Conservation (phyloP, 1,140 invertebrate species). For the Holcopasites calliopsidis region DNA sequence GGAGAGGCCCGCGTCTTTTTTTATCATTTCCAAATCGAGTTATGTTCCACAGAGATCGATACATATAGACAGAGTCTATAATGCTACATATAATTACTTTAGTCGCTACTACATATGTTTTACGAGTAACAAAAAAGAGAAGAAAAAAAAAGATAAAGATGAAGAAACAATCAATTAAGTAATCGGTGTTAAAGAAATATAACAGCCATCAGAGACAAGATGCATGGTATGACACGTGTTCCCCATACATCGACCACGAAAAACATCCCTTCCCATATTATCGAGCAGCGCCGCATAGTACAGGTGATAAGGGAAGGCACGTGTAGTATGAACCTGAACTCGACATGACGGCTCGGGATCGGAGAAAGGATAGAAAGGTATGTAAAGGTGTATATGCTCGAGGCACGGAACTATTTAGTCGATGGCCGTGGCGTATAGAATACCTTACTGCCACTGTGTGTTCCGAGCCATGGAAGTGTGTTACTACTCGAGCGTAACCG, state of each 20-base stretch:
- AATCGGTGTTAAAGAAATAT: too few relatives aligned
- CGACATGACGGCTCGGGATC: conserved; percentile 31
- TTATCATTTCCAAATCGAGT: not conserved
- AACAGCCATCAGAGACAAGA: too few relatives aligned
- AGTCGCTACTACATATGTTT: not conserved
- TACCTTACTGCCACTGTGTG: conserved; percentile 56
- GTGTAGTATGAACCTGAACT: conserved; percentile 58
- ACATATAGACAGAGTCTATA: not conserved
- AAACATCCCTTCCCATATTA: not conserved
- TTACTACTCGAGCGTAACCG: conserved; percentile 64
- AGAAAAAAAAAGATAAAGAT: too few relatives aligned
- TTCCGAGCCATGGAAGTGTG: conserved; percentile 54
- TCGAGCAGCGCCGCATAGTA: not conserved
- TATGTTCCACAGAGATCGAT: not conserved
- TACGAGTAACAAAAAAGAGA: too few relatives aligned
- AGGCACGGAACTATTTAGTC: conserved; percentile 51
- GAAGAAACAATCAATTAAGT: too few relatives aligned
- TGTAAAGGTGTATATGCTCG: conserved; percentile 17
- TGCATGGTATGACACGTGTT: not conserved
- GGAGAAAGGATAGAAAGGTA: conserved; percentile 41
- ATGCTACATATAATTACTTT: not conserved
- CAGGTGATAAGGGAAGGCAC: conserved; percentile 48
- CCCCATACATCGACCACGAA: not conserved
- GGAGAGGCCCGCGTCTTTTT: not conserved
- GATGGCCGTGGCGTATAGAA: conserved; percentile 56